Percentiles rank a stretch among this genome's conserved stretches.
These are phyloP conservation scores for Drosophila sp. DNA, from an alignment of 1,140 invertebrate species.

Conservation along the genomic window DNA sequence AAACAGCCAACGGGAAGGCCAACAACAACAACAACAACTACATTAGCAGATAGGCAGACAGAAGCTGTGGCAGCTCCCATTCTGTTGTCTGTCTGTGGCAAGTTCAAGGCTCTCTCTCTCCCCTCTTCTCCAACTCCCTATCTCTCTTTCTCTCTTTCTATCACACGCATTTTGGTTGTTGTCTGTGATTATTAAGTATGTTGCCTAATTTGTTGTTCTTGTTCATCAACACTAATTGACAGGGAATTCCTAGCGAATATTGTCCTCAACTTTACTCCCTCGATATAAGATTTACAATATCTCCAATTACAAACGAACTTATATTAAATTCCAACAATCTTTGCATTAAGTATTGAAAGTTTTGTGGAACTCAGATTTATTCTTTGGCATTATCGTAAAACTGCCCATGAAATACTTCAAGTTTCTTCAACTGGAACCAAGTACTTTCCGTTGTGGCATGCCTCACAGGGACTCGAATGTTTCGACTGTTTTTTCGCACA, in stretches of 20 bases:
- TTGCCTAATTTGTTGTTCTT: conserved; percentile 27
- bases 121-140: conserved; percentile 15
- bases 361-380: not conserved
- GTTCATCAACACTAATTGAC: conserved; percentile 32
- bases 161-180: conserved; percentile 2
- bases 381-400: no score
- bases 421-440: conserved; percentile 1
- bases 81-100: conserved; percentile 36
- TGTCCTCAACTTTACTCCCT: not conserved
- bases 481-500: not conserved
- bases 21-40: not conserved
- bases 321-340: not conserved
- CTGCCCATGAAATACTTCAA: not conserved
- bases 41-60: conserved; percentile 5
- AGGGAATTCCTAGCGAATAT: conserved; percentile 3
- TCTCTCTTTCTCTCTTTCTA: no score
- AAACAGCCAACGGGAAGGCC: conserved; percentile 19
- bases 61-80: conserved; percentile 19
- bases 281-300: not conserved
- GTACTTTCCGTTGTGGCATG: not conserved
- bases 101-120: conserved; percentile 57
- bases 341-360: not conserved
- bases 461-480: not conserved
- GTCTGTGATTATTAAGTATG: conserved; percentile 6
- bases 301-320: no score